Evolutionary conservation across 1,140 invertebrate species (phyloP), one percentile per base, ranked within the genome.

Genomic region (Marisa cornuarietis): DNA sequence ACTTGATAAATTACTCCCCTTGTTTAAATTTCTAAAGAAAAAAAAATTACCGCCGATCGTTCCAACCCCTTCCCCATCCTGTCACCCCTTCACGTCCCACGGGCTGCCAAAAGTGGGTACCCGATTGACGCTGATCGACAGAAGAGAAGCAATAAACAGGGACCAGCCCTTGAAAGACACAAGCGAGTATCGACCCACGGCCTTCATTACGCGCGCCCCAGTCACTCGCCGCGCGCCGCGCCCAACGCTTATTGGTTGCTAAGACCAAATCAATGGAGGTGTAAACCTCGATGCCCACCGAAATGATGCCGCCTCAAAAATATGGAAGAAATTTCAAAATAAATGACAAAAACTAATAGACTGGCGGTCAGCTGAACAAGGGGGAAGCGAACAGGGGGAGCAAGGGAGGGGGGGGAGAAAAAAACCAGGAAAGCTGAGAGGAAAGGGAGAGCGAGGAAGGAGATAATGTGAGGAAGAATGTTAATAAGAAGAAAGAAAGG

Each of bases 281-380:
- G 78, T 72, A 74, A 79, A 79, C 71, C 68, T 61, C 71, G 49
- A 49, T 79, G 71, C 78, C 62, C 65, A 20, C 54, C 68, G 52
- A 79, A 74, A 79, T 74, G 78, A 76, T 71, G 61, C 75, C 26
- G 74, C 76, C 74, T 74, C 78, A 74, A 81, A 81, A 84, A 81
- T 81, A 82, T 82, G 81, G 81, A 75, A 81, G 79, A 81, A 81
- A 84, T 81, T 81, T 81, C 16, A 42, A 81, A 81, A 81, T 81
- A 74, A 73, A 68, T 74, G 80, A 78, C 65, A 73, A 81, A 75
- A 80, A 69, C 71, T 79, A 73, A 79, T 79, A 73, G 71, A 79
- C 54, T 79, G 74, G 74, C 20, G 58, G 65, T n/a, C 7, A 58
- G 54, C 54, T 11, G 54, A 58, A 4, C 54, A 18, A 9, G 31